A percentile compares a stretch with the other conserved stretches of the same genome.
These are phyloP conservation scores for Tipula lateralis DNA, from an alignment of 2,888 invertebrate species.

Conservation along the genomic window DNA sequence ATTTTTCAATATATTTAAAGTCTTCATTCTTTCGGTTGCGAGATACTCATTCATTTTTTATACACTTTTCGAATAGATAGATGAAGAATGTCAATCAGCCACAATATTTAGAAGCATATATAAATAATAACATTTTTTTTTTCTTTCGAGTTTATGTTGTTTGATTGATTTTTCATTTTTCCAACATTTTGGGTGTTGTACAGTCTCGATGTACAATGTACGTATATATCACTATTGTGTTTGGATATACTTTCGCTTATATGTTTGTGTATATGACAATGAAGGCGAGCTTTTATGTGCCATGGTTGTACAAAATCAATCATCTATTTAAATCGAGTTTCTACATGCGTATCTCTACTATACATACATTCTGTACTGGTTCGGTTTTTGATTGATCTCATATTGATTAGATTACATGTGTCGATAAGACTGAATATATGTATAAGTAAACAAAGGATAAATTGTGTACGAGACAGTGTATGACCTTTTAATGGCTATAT, in stretches of 20 bases:
- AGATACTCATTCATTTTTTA: background rate
- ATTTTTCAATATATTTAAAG: constrained; percentile 15
- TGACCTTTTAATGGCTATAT: background rate
- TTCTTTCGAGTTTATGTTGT: background rate
- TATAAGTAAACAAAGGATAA: background rate
- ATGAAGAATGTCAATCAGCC: background rate
- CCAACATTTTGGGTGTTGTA: background rate
- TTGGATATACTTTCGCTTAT: background rate
- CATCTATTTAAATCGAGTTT: background rate
- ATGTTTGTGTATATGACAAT: background rate
- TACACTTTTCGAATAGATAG: background rate
- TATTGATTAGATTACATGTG: constrained; percentile 24
- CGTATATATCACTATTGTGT: background rate
- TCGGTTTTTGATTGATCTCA: background rate
- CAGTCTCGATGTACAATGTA: too few species aligned
- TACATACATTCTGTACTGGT: background rate
- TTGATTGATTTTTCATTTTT: constrained; percentile 5
- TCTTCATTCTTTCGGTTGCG: background rate
- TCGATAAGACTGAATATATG: background rate
- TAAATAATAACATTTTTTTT: background rate
- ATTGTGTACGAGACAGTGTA: background rate
- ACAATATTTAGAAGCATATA: background rate
- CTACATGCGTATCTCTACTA: background rate
- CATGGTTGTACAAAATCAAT: background rate
- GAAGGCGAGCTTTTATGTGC: background rate